These are phyloP conservation scores for Leptosomus discolor DNA, from an alignment of 2,113 vertebrate genomes.

Conservation along the genomic window DNA sequence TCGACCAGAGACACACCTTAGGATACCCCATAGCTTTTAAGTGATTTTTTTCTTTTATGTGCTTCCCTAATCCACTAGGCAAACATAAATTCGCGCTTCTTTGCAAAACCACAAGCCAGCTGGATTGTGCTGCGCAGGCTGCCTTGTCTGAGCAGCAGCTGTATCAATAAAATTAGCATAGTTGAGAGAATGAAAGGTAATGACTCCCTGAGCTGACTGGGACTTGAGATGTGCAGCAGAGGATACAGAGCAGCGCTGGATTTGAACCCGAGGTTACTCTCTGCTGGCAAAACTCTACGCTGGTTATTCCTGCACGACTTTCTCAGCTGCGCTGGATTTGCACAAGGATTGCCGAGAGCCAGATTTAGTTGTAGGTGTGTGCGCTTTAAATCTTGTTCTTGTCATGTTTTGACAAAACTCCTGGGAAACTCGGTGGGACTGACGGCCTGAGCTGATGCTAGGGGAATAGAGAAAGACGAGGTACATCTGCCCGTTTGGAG, in stretches of 20 bases:
- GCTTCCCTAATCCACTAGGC: background rate
- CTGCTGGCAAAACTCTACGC: background rate
- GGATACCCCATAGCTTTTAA: background rate
- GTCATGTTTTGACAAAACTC: background rate
- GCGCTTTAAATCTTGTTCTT: background rate
- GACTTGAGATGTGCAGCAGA: background rate
- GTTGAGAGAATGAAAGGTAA: background rate
- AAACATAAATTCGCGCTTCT: background rate
- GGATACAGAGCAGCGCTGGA: accelerated
- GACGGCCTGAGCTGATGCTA: background rate
- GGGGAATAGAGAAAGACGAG: background rate
- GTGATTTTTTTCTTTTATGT: background rate
- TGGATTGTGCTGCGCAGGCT: background rate
- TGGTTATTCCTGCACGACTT: background rate
- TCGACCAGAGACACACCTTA: background rate
- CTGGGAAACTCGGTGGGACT: background rate
- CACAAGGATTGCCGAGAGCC: background rate
- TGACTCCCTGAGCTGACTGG: background rate
- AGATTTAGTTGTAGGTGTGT: background rate
- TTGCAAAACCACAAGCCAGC: background rate
- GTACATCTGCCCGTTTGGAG: background rate
- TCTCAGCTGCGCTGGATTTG: background rate
- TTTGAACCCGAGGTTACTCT: background rate
- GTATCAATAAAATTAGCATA: background rate
- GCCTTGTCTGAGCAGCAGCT: background rate